Evolutionary conservation across 2,888 invertebrate species (phyloP).

Genomic region (Nomada ruficornis): DNA sequence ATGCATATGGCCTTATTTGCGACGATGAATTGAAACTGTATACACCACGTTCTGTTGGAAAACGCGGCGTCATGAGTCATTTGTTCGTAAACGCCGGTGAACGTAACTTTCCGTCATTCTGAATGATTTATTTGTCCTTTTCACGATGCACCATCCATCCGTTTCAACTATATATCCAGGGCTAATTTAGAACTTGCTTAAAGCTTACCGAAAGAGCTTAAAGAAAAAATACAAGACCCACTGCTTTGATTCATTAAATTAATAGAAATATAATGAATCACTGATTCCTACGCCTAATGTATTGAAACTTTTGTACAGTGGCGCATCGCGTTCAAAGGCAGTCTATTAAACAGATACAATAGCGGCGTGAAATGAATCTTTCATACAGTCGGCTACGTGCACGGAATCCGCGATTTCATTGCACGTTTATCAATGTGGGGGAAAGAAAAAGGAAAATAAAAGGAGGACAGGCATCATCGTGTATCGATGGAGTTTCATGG

Average conservation of each 20-base stretch:
- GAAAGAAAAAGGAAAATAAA: constrained; percentile 2
- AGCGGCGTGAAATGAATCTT: constrained; percentile 31
- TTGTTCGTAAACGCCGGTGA: constrained; percentile 42
- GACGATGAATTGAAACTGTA: constrained; percentile 62
- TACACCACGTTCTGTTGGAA: constrained; percentile 38
- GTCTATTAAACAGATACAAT: constrained; percentile 7
- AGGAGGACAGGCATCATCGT: background rate
- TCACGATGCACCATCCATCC: constrained; percentile 6
- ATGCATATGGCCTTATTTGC: constrained; percentile 61
- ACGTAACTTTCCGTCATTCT: constrained; percentile 38
- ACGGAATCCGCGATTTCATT: constrained; percentile 1
- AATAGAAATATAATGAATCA: too few species aligned
- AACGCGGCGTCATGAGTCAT: constrained; percentile 52
- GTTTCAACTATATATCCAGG: background rate
- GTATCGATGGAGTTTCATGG: background rate
- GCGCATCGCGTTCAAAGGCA: background rate
- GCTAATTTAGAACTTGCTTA: background rate
- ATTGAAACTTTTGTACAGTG: background rate
- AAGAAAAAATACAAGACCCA: too few species aligned
- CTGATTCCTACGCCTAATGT: background rate
- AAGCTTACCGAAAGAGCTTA: background rate
- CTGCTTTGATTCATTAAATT: too few species aligned
- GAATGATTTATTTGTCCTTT: constrained; percentile 26
- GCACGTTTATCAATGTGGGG: constrained; percentile 3
- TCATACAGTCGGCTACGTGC: constrained; percentile 20